Conservation (phyloP, 2,797 vertebrate genomes). For the Ctenosaura bakeri region DNA sequence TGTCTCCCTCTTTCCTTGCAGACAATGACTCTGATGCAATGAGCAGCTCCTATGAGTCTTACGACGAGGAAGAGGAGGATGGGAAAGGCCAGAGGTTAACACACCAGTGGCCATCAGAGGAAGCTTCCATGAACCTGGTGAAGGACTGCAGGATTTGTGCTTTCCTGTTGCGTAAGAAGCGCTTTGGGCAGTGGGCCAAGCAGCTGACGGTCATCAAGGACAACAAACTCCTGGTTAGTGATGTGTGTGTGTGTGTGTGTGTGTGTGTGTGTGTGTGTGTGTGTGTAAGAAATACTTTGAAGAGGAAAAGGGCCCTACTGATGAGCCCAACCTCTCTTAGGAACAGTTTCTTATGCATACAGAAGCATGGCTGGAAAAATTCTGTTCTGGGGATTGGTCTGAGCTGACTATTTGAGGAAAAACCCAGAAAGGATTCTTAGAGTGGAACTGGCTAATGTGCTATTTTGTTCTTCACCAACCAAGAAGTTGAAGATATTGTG, state of each 20-base stretch:
- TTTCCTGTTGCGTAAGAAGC: slow-evolving; percentile 95
- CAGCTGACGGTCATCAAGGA: slow-evolving; percentile 94
- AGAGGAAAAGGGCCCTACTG: background rate
- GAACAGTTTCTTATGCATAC: background rate
- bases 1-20: slow-evolving; percentile 67
- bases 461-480: background rate
- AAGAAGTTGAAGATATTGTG: no score
- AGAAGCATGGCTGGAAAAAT: background rate
- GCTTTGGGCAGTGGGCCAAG: slow-evolving; percentile 97
- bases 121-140: slow-evolving; percentile 88
- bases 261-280: background rate
- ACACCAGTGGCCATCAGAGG: slow-evolving; percentile 91
- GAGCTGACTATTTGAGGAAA: background rate
- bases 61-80: slow-evolving; percentile 97
- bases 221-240: slow-evolving; percentile 90
- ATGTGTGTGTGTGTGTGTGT: background rate
- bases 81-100: slow-evolving; percentile 87
- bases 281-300: background rate
- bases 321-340: background rate
- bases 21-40: slow-evolving; percentile 97
- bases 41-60: slow-evolving; percentile 98
- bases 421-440: background rate
- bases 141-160: slow-evolving; percentile 94
- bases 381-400: background rate
- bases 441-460: background rate